Conservation (phyloP, 1,140 invertebrate species). For the Paraescarpia echinospica region DNA sequence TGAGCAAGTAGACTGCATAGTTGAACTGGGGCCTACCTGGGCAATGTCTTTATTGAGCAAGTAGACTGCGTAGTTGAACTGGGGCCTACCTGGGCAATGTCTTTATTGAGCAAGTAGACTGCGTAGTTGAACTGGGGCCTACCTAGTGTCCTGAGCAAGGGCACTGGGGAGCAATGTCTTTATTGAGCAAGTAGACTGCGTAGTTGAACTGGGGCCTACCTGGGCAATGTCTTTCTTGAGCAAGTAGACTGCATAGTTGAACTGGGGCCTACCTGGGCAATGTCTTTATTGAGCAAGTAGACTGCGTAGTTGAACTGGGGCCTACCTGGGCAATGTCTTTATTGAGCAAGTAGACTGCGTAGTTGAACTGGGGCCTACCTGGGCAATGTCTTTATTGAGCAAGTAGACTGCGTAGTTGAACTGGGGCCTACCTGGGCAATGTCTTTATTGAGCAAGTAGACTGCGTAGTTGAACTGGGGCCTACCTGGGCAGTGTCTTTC, state of each 20-base stretch:
- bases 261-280: constrained; percentile 78
- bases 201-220: constrained; percentile 77
- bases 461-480: constrained; percentile 77
- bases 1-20: constrained; percentile 83
- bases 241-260: constrained; percentile 80
- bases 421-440: constrained; percentile 77
- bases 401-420: constrained; percentile 83
- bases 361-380: constrained; percentile 77
- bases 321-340: constrained; percentile 85
- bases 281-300: constrained; percentile 85
- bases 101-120: constrained; percentile 85
- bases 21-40: constrained; percentile 76
- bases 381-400: constrained; percentile 86
- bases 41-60: constrained; percentile 87
- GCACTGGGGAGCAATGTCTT: constrained; percentile 86
- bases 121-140: constrained; percentile 79
- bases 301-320: constrained; percentile 80
- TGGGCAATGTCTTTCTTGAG: constrained; percentile 89
- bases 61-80: constrained; percentile 81
- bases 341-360: constrained; percentile 83
- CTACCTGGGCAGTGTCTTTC: constrained; percentile 85
- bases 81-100: constrained; percentile 79
- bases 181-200: constrained; percentile 83
- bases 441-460: constrained; percentile 86
- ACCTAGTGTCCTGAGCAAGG: no score